These are phyloP conservation scores for Ceryle rudis DNA, from an alignment of 2,797 vertebrate genomes.

Conservation along the genomic window DNA sequence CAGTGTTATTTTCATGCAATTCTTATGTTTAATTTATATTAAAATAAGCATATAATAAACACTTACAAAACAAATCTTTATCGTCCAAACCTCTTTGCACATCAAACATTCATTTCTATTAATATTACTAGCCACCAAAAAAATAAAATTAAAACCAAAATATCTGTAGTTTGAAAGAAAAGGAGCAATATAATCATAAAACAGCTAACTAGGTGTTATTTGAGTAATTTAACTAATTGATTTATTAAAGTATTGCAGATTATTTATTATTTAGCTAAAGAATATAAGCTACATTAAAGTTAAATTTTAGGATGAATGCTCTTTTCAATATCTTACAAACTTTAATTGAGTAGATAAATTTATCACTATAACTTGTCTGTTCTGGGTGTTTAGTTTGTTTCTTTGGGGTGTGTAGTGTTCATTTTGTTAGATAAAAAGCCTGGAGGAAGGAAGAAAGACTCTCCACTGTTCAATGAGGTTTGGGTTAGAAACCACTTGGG, in stretches of 20 bases:
- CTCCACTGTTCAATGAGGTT: no score
- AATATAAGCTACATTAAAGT: not conserved
- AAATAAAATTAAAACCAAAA: not conserved
- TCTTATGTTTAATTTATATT: not conserved
- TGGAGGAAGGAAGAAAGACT: no score
- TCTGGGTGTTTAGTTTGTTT: not conserved
- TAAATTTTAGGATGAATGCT: not conserved
- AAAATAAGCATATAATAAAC: not conserved
- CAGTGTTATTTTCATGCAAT: not conserved
- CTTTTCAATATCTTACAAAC: not conserved
- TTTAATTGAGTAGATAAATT: not conserved
- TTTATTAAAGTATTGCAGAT: not conserved
- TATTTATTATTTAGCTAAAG: conserved; percentile 35
- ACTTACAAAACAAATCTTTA: not conserved
- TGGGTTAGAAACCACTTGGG: no score
- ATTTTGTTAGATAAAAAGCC: not conserved
- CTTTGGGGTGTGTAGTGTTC: fast-evolving
- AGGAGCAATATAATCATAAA: not conserved
- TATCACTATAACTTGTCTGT: not conserved
- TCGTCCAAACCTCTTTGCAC: not conserved
- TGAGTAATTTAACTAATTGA: not conserved
- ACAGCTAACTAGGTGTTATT: not conserved
- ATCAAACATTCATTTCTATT: not conserved
- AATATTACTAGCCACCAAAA: not conserved
- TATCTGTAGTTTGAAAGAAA: not conserved